A percentile compares a stretch with the other conserved stretches of the same genome.
Evolutionary conservation across 2,888 invertebrate species (phyloP).

Genomic region (Exephanes ischioxanthus): DNA sequence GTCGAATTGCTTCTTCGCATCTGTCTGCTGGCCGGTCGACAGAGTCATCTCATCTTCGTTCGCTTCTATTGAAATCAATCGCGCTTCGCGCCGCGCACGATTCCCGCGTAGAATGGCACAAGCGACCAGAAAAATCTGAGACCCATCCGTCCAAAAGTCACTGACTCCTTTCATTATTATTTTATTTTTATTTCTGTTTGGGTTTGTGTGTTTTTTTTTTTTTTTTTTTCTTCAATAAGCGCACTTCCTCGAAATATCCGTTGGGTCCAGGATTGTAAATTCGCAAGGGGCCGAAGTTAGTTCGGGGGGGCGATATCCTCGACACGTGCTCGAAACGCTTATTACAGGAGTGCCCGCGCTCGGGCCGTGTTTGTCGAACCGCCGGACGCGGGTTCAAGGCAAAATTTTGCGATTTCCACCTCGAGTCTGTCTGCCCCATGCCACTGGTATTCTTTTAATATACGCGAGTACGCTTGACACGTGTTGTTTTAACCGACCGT

Average conservation of each 20-base stretch:
- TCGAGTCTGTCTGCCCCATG: constrained; percentile 15
- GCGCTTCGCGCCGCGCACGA: constrained; percentile 1
- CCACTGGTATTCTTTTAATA: constrained; percentile 4
- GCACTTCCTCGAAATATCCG: constrained; percentile 6
- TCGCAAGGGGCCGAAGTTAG: constrained; percentile 10
- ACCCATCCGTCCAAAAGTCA: constrained; percentile 30
- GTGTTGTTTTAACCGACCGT: constrained; percentile 45
- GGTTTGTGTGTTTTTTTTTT: neutral
- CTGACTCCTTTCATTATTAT: constrained; percentile 31
- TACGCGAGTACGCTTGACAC: constrained; percentile 39
- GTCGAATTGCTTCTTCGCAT: constrained; percentile 71
- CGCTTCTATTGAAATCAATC: constrained; percentile 64
- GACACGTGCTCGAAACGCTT: constrained; percentile 65
- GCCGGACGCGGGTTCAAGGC: constrained; percentile 65
- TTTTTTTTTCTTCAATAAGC: neutral
- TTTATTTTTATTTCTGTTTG: neutral
- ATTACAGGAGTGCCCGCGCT: constrained; percentile 32
- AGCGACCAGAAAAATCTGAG: constrained; percentile 44
- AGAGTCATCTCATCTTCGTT: constrained; percentile 67
- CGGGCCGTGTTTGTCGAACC: constrained; percentile 12
- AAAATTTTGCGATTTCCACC: constrained; percentile 59
- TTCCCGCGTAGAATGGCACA: neutral
- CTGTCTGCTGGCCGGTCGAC: constrained; percentile 61
- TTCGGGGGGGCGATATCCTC: constrained; percentile 50
- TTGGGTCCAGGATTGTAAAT: constrained; percentile 33